Evolutionary conservation across 2,797 vertebrate species (phyloP).

Genomic region (Rhinoraja longicauda): DNA sequence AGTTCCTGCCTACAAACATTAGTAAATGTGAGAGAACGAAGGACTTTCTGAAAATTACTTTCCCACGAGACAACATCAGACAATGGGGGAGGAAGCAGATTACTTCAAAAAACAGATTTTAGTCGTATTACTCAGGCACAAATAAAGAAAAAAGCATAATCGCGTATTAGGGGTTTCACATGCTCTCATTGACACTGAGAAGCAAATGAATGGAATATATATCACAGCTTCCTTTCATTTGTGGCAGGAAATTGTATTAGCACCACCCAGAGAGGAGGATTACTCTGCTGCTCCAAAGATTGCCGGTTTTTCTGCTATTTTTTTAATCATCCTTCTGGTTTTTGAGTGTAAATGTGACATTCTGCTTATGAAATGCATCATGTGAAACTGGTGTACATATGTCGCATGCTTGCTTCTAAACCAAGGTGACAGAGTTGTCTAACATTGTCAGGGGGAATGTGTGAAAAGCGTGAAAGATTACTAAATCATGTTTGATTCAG

Average conservation of each 20-base stretch:
- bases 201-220: not conserved
- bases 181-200: not conserved
- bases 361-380: not conserved
- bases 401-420: not conserved
- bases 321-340: not conserved
- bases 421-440: not conserved
- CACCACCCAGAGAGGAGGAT: not conserved
- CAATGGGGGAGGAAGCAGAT: not conserved
- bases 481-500: not conserved
- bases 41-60: not conserved
- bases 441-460: not conserved
- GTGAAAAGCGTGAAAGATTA: not conserved
- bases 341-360: not conserved
- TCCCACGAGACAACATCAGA: not conserved
- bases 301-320: not conserved
- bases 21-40: not conserved
- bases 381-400: not conserved
- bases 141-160: not conserved
- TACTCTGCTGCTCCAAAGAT: not conserved
- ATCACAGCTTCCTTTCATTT: not conserved
- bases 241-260: not conserved
- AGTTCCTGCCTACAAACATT: not conserved
- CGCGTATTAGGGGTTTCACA: not conserved
- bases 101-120: not conserved
- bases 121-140: not conserved